phyloP scores from a whole-genome alignment of 2,113 vertebrate species.

The Thunnus thynnus region DNA sequence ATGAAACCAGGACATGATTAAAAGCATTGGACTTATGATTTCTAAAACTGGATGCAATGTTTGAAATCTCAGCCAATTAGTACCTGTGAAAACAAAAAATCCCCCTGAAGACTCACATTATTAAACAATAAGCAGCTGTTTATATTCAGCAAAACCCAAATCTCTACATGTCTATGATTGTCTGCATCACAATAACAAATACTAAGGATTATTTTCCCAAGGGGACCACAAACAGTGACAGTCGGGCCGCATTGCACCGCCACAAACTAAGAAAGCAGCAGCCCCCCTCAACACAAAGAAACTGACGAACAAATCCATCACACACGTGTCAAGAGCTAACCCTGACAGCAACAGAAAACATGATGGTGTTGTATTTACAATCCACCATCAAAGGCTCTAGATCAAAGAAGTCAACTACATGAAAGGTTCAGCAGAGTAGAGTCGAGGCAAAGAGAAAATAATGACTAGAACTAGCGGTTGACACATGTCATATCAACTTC shows the following conservation, averaged over 20 bases:
- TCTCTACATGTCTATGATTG: constrained; percentile 15
- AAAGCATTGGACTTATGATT: constrained; percentile 29
- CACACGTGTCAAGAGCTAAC: constrained; percentile 54
- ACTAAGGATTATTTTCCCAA: constrained; percentile 40
- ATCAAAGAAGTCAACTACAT: constrained; percentile 66
- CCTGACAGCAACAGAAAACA: constrained; percentile 63
- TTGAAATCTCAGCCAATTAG: constrained; percentile 54
- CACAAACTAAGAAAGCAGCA: constrained; percentile 36
- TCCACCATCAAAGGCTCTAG: constrained; percentile 54
- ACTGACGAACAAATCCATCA: constrained; percentile 61
- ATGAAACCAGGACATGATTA: constrained; percentile 23
- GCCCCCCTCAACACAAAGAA: constrained; percentile 34
- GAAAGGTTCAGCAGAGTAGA: constrained; percentile 56
- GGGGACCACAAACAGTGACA: constrained; percentile 45
- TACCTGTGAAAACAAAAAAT: constrained; percentile 13
- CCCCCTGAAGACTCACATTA: constrained; percentile 39
- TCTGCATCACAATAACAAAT: constrained; percentile 49
- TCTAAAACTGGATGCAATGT: constrained; percentile 23
- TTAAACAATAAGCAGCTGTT: constrained; percentile 42
- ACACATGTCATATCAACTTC: constrained; percentile 55
- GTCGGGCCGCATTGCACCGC: constrained; percentile 15
- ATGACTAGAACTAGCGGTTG: constrained; percentile 67
- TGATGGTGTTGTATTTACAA: constrained; percentile 61
- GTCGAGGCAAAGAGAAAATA: constrained; percentile 63
- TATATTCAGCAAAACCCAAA: constrained; percentile 15